Evolutionary conservation across 2,888 invertebrate genomes (phyloP), one percentile per base, ranked within the genome.

Genomic region (Agrotis ipsilon): DNA sequence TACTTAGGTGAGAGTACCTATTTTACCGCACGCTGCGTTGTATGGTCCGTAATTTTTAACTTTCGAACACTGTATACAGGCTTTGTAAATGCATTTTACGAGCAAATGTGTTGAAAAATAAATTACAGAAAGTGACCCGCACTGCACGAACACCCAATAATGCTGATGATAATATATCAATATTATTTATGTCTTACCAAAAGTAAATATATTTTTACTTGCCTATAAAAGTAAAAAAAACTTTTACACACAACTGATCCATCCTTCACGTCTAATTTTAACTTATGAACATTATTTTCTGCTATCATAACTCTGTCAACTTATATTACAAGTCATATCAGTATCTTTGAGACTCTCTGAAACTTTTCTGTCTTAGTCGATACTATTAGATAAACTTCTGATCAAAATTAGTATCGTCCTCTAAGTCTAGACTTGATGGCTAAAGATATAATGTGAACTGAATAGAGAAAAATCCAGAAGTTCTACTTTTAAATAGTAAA

Each of bases 371-470:
- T 71, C 72, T 62, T 39, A 68, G 59, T 80, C 68, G 51, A 75
- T 73, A 67, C 58, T 62, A 69, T 55, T 45, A 68, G 72, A 77
- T 76, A 79, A 83, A 81, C 68, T 76, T 75, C 65, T 81, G 77
- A 85, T 77, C 68, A 72, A 76, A 69, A 70, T 84, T 77, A 69
- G 54, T 80, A 68, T 68, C 59, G 71, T 76, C 72, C 74, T 82
- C 71, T 69, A 13, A 65, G 83, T 83, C 81, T 85, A 81, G 85
- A 80, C 81, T 27, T 68, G 21, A 71, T 51, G 78, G 67, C 70
- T 51, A 57, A 59, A n/a, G 48, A 64, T 24, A 46, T 59, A 14
- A 43, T 57, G 39, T 39, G 9, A 16, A 19, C 14, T 43, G 46
- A 32, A 65, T 43, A 19, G 51, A 13, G 18, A 58, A 39, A 16